Percentiles rank a stretch among this genome's conserved stretches.
Conservation (phyloP, 1,140 invertebrate species). For the Penaeus vannamei region DNA sequence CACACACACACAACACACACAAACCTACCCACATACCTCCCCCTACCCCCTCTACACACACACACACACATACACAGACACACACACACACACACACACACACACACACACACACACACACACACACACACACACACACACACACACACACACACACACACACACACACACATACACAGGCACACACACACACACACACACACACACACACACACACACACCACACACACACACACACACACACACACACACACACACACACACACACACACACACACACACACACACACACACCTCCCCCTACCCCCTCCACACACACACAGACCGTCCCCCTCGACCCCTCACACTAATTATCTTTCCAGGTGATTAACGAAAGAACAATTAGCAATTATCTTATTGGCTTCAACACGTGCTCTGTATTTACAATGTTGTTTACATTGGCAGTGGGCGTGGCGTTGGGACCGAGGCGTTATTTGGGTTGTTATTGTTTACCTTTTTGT, state of each 20-base stretch:
- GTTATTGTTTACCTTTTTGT: not conserved
- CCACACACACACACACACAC: constrained; percentile 24
- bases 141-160: not conserved
- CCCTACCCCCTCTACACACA: too few relatives aligned
- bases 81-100: constrained; percentile 11
- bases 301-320: too few relatives aligned
- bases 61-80: too few relatives aligned
- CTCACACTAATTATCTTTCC: too few relatives aligned
- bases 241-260: constrained; percentile 21
- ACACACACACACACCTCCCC: not conserved
- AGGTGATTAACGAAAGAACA: too few relatives aligned
- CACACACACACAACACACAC: too few relatives aligned
- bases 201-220: constrained; percentile 21
- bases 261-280: constrained; percentile 25
- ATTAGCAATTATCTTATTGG: too few relatives aligned
- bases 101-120: constrained; percentile 11
- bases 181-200: constrained; percentile 24
- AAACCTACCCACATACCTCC: too few relatives aligned
- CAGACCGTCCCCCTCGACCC: too few relatives aligned
- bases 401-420: too few relatives aligned
- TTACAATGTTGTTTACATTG: not conserved
- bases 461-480: not conserved
- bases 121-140: constrained; percentile 14
- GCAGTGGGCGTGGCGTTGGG: not conserved
- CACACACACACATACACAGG: too few relatives aligned